Evolutionary conservation across 2,797 vertebrate genomes (phyloP), one percentile per base, ranked within the genome.

Genomic region (Leptatherina wallacei): DNA sequence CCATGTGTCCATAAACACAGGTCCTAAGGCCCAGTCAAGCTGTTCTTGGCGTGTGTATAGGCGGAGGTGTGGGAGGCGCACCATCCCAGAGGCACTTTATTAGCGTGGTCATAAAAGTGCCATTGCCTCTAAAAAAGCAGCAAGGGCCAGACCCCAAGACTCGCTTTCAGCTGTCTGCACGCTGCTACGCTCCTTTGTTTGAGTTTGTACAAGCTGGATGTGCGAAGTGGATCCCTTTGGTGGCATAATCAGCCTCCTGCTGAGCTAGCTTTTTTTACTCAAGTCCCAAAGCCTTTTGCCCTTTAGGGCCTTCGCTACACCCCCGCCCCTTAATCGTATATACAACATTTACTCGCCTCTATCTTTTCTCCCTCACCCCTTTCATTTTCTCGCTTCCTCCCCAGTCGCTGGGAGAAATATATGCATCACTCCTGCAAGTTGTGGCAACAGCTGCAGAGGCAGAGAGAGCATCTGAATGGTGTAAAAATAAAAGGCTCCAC

Each of bases 201-300:
- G 88, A 84, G 84, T 85, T 92, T 83, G 86, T 82, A 88, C 84
- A 87, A 80, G 83, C 85, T 91, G 77, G 88, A 90, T 85, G 89
- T 92, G 88, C 86, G 90, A 87, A 90, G 88, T 83, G 86, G 75
- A 89, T 89, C 91, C 83, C 89, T 85, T 89, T 81, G 85, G 91
- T 84, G 91, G 85, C 82, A 83, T 90, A 92, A 92, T 91, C 80
- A 88, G 82, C 82, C 88, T 88, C 91, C 86, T 90, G 92, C 93
- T 92, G 91, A 93, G 90, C 75, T 82, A 88, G 92, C 89, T 69
- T 80, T 92, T 92, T 81, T 55, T 80, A 75, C 86, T 75, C 79
- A 54, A 87, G 81, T 80, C 82, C 85, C 30, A 44, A 81, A 86
- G 84, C 85, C 81, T 93, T 90, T 86, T 86, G 87, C 75, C 87